Base-by-base conservation (phyloP, 2,113 vertebrate genomes). In the Copsychus sechellarum region DNA sequence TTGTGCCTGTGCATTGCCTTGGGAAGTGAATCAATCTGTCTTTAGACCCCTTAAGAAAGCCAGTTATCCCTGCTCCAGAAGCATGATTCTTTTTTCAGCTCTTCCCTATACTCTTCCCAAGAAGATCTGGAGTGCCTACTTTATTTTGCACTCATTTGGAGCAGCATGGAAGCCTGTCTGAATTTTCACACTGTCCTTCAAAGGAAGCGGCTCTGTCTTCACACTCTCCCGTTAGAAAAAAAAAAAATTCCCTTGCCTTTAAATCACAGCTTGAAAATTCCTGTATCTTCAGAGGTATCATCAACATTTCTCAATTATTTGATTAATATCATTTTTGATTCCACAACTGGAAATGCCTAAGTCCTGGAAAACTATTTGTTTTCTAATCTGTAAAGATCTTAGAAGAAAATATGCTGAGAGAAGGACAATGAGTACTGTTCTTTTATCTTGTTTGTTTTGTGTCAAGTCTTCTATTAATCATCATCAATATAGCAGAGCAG, bases 131-230 rank as follows among this genome's bases (percentile, higher is more conserved):
- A 92, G 8, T 33, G 20, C 48, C n/a, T 54, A 29, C 28, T 62
- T 76, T 38, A 25, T 70, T 94, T 86, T 90, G 43, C 51, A 83
- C 23, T 51, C 51, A 86, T 81, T 81, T 83, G 51, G 69, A 86
- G 51, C 61, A 90, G 74, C 34, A 58, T 78, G 67, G 53, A 74
- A 40, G 38, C 56, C 92, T 88, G 54, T 81, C 74, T 92, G 79
- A 78, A 92, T 83, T 93, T 96, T 96, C 82, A 88, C 85, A 48
- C 40, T 86, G 34, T 74, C 85, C 82, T 88, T 90, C 43, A 58
- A 70, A 80, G 78, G 54, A 94, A 90, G 64, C 0, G 1, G 4
- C 17, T 78, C 21, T 66, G 56, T 79, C 53, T 89, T 92, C 81
- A 67, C 48, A n/a, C 45, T 72, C 20, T 45, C 6, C 31, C 66